A percentile compares a stretch with the other conserved stretches of the same genome.
Conservation (phyloP, 1,140 invertebrate species). For the Heliothis virescens region DNA sequence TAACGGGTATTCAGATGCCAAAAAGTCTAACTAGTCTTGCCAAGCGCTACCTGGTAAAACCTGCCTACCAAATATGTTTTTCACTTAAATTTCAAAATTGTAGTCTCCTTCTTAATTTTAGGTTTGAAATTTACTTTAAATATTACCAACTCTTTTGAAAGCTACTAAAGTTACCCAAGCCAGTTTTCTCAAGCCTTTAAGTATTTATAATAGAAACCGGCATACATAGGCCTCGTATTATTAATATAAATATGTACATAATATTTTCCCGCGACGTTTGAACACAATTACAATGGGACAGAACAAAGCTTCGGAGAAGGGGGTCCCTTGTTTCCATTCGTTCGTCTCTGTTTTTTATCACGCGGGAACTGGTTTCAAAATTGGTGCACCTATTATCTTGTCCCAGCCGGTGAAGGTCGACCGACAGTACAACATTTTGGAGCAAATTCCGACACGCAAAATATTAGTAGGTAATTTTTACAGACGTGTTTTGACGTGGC, state of each 20-base stretch:
- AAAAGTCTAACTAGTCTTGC: too few relatives aligned
- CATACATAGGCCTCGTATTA: background rate
- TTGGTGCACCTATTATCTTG: constrained; percentile 82
- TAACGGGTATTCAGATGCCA: too few relatives aligned
- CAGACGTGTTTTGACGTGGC: constrained; percentile 50
- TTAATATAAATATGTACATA: constrained; percentile 15
- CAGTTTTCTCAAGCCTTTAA: too few relatives aligned
- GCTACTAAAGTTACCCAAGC: too few relatives aligned
- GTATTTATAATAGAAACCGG: background rate
- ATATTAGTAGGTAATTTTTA: constrained; percentile 67
- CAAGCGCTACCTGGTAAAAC: too few relatives aligned
- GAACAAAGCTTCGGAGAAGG: constrained; percentile 71
- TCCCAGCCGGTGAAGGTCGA: constrained; percentile 78
- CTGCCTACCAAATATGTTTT: too few relatives aligned
- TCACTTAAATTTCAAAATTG: too few relatives aligned
- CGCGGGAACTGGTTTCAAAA: constrained; percentile 78
- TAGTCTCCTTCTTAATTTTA: too few relatives aligned
- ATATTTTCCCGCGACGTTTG: constrained; percentile 35
- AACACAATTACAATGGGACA: constrained; percentile 53
- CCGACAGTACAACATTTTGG: constrained; percentile 76
- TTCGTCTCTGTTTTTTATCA: constrained; percentile 72
- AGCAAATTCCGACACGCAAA: constrained; percentile 83
- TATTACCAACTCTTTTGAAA: too few relatives aligned
- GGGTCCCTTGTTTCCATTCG: constrained; percentile 70
- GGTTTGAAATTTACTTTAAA: too few relatives aligned